Conservation (phyloP, 2,888 invertebrate species). For the Polymixis lichenea region DNA sequence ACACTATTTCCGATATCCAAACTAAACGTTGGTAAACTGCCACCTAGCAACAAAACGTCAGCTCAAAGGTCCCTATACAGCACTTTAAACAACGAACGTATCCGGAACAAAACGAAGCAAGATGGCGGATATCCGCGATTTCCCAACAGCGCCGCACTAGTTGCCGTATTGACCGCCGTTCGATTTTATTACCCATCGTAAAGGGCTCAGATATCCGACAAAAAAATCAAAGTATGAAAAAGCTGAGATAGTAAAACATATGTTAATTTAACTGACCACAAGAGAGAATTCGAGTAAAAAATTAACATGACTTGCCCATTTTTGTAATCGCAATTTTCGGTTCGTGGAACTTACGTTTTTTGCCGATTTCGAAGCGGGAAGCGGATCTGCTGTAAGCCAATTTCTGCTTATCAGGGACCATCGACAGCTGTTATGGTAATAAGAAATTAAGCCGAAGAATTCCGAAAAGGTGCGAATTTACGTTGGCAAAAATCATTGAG, state of each 20-base stretch:
- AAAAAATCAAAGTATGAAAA: slow-evolving; percentile 71
- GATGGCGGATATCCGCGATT: slow-evolving; percentile 52
- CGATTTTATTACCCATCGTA: slow-evolving; percentile 82
- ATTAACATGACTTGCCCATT: slow-evolving; percentile 55
- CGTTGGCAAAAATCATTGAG: slow-evolving; percentile 10
- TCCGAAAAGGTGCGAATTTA: slow-evolving; percentile 25
- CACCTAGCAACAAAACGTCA: slow-evolving; percentile 21
- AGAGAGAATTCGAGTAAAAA: slow-evolving; percentile 58
- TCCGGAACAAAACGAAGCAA: slow-evolving; percentile 54
- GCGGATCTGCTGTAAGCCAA: slow-evolving; percentile 13
- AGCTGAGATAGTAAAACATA: slow-evolving; percentile 75
- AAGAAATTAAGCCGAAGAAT: slow-evolving; percentile 44
- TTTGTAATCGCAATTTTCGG: slow-evolving; percentile 49
- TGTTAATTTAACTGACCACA: slow-evolving; percentile 81
- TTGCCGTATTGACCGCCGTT: slow-evolving; percentile 75
- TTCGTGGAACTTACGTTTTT: slow-evolving; percentile 31
- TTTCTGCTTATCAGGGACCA: slow-evolving; percentile 49
- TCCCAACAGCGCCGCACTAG: slow-evolving; percentile 65
- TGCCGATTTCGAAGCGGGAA: slow-evolving; percentile 21
- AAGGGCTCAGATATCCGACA: slow-evolving; percentile 77
- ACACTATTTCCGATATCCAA: neutral
- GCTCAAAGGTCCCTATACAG: slow-evolving; percentile 31
- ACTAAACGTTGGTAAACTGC: slow-evolving; percentile 9
- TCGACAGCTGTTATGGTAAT: slow-evolving; percentile 53
- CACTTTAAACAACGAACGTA: slow-evolving; percentile 38